Evolutionary conservation across 2,888 invertebrate species (phyloP), one percentile per base, ranked within the genome.

Genomic region (Junonia oenone): DNA sequence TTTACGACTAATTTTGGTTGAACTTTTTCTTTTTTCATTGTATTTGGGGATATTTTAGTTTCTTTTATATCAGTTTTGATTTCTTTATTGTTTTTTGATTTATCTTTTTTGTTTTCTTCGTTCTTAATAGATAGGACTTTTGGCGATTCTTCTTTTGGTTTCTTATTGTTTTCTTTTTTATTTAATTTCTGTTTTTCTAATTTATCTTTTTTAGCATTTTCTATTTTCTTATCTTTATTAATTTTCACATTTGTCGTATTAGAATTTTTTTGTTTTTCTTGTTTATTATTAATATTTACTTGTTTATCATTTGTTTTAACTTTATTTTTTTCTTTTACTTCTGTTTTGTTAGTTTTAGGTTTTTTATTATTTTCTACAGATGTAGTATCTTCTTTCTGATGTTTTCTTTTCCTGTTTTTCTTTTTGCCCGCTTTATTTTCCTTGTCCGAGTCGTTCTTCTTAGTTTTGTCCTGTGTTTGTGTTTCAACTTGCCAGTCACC

Each of bases 401-500:
- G 45, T 56, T 69, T 67, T 58, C 63, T 33, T 56, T 68, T 70
- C 54, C 65, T 67, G 55, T 55, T 65, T 19, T 40, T 40, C 58
- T 65, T 56, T 65, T 67, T 65, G 49, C 64, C 71, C 58, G 67
- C 61, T 63, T 77, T 64, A 54, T 78, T 73, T 68, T 83, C 76
- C 66, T 88, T 79, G 52, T 76, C 71, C 0, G 68, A 62, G 31
- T 73, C 67, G 45, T 69, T 72, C 53, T 58, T 61, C 48, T 75
- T 75, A 51, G 35, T 48, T n/a, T 51, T 54, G 6, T 58, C 2
- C 11, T 61, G 61, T 0, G 68, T 59, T n/a, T 71, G 69, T 40
- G 82, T 83, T 55, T 75, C 74, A 0, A 83, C 76, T 56, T 78
- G 63, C 81, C 85, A 81, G 1, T 69, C 76, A 5, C 77, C 78